Percentiles rank a stretch among this genome's conserved stretches.
These are phyloP conservation scores for Exaiptasia diaphana DNA, from an alignment of 64 coral and sea anemone species.

Conservation along the genomic window DNA sequence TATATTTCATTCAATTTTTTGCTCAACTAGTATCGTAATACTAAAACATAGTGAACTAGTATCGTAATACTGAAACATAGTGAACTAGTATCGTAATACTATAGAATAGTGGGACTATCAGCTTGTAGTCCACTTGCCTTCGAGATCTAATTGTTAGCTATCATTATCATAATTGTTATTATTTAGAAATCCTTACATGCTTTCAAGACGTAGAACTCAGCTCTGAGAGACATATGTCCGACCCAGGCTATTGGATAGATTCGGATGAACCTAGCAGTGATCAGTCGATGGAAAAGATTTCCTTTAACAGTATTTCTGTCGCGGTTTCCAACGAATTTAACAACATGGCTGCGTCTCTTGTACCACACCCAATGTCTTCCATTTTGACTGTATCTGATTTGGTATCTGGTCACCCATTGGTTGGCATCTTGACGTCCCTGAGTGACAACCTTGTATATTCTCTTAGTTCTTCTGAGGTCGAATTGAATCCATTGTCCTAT, in stretches of 20 bases:
- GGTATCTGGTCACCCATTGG: background rate
- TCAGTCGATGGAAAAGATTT: background rate
- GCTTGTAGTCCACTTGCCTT: no score
- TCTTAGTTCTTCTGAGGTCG: background rate
- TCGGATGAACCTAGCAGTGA: background rate
- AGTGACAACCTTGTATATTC: background rate
- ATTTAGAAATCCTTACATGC: constrained; percentile 64
- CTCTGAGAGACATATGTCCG: background rate
- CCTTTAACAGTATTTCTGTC: background rate
- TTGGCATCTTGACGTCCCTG: background rate
- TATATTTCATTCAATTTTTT: no score
- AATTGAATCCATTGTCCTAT: no score
- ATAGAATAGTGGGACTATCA: no score
- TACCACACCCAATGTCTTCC: background rate
- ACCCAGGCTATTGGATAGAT: constrained; percentile 8
- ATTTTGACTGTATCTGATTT: background rate
- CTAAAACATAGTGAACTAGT: no score
- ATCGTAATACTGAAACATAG: no score
- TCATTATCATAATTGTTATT: no score
- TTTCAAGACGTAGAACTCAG: background rate
- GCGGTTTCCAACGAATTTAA: no score
- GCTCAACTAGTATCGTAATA: no score
- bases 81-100: no score
- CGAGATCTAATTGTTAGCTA: no score
- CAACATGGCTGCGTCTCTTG: background rate